Base-by-base conservation (phyloP, 2,888 invertebrate species). In the Prenolepis imparis region DNA sequence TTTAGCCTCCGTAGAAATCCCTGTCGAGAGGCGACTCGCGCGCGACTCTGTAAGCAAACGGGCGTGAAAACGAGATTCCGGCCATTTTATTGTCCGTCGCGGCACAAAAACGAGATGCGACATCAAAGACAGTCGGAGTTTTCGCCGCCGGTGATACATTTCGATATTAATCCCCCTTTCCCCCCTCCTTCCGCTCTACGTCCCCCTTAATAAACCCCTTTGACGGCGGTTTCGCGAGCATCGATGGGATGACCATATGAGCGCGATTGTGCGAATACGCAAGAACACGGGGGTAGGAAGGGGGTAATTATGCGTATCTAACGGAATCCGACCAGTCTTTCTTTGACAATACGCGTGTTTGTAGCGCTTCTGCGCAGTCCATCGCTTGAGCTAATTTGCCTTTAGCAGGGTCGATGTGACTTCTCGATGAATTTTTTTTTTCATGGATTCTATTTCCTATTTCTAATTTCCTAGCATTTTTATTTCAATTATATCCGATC, bases 61-160 rank as follows among this genome's bases (percentile, higher is more conserved):
- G 84, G 84, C 82, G 89, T 88, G 90, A 91, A 90, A 89, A 88
- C 87, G 90, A 90, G 85, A 89, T 90, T 89, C 86, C 87, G 89
- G 87, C 88, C 91, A 91, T 91, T 90, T 91, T 91, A 91, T 92
- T 92, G 91, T 92, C 86, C 89, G 88, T 67, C 44, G 24, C 59
- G 68, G 84, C 84, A 91, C 90, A 91, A 91, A 91, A 90, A 89
- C 88, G 84, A 80, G 75, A 73, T 88, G 82, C 88, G 89, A 91
- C 86, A 90, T 92, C 91, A 92, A 92, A 92, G 91, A 89, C 90
- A 90, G 90, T 89, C 89, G 90, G 88, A 91, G 90, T 90, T 87
- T 88, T 91, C 88, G 91, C 92, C 89, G 66, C 80, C 80, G 90
- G 90, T 88, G 86, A 85, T 89, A 88, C 90, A 86, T 88, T 86